phyloP scores from a whole-genome alignment of 2,113 vertebrate species.

The Corynorhinus townsendii region DNA sequence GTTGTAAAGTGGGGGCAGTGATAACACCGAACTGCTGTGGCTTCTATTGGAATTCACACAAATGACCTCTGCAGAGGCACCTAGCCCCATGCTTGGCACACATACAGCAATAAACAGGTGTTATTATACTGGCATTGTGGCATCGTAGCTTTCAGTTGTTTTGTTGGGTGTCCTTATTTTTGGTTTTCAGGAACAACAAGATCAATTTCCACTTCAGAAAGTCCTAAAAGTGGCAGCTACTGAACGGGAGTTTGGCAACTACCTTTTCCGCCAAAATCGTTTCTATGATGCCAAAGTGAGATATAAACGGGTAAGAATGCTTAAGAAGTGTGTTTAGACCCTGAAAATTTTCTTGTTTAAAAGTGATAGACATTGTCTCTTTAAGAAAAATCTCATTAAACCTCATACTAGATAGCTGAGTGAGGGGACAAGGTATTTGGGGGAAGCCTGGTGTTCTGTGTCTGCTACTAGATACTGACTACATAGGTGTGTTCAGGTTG shows the following conservation, averaged over 20 bases:
- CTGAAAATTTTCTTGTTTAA: neutral
- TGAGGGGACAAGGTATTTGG: neutral
- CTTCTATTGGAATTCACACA: neutral
- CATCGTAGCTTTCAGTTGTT: neutral
- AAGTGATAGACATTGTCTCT: neutral
- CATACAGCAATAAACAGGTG: accelerated
- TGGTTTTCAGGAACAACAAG: constrained; percentile 85
- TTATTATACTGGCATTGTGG: neutral
- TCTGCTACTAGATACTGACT: neutral
- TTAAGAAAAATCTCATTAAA: neutral
- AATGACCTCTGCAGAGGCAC: neutral
- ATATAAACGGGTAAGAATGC: constrained; percentile 88
- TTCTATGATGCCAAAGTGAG: constrained; percentile 85
- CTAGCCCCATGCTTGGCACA: neutral
- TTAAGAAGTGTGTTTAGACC: neutral
- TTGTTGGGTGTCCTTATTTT: neutral
- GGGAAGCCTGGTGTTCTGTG: too few species aligned
- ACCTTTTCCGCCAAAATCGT: constrained; percentile 83
- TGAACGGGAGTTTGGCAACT: constrained; percentile 90
- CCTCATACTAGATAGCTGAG: neutral
- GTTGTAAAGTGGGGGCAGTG: neutral
- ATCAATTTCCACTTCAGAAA: constrained; percentile 80
- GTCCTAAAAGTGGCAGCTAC: constrained; percentile 85
- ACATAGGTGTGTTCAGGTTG: neutral
- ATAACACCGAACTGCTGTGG: accelerated